A percentile compares a stretch with the other conserved stretches of the same genome.
Conservation (phyloP, 2,113 vertebrate genomes). For the Pelvicachromis taeniatus region DNA sequence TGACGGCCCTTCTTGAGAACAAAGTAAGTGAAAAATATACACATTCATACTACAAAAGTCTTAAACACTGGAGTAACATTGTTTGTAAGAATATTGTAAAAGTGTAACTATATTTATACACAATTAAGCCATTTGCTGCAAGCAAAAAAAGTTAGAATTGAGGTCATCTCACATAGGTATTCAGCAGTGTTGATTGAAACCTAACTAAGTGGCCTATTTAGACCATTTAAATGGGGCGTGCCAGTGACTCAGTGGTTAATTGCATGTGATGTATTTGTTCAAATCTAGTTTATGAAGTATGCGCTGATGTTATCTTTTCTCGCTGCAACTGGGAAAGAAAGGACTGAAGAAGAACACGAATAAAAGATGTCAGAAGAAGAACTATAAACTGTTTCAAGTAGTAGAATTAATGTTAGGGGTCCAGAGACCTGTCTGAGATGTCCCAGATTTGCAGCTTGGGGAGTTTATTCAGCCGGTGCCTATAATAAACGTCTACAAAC, state of each 20-base stretch:
- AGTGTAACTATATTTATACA: background rate
- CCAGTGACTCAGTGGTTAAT: conserved; percentile 17
- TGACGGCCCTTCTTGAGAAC: background rate
- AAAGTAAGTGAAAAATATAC: background rate
- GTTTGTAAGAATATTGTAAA: background rate
- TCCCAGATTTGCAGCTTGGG: conserved; percentile 35
- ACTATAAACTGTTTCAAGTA: background rate
- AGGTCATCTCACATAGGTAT: conserved; percentile 43
- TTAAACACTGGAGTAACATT: background rate
- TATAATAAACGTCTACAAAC: conserved; percentile 23
- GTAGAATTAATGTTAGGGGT: conserved; percentile 23
- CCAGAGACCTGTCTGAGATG: background rate
- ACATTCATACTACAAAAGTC: background rate
- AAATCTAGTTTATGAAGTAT: background rate
- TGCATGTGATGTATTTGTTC: conserved; percentile 13
- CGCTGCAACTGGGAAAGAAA: background rate
- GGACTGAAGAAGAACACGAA: background rate
- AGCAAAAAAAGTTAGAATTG: conserved; percentile 18
- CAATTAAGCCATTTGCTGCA: background rate
- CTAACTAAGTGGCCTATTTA: conserved; percentile 56
- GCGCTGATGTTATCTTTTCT: background rate
- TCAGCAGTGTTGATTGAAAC: conserved; percentile 36
- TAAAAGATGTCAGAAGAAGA: background rate
- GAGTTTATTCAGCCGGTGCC: conserved; percentile 2
- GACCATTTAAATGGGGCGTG: conserved; percentile 20